Evolutionary conservation across 2,797 vertebrate species (phyloP).

Genomic region (Apogon talboti): DNA sequence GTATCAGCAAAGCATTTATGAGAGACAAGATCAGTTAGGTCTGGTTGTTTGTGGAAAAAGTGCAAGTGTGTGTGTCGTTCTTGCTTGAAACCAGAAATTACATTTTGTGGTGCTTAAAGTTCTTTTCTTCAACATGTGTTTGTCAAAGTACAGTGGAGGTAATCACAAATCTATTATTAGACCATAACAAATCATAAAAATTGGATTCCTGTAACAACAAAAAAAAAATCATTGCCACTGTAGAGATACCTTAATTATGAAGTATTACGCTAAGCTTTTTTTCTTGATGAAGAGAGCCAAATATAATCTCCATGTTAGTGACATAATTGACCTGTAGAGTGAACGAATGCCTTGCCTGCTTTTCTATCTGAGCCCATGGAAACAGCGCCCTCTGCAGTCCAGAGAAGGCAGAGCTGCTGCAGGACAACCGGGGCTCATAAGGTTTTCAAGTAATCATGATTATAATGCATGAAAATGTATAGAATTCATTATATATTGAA

Average conservation of each 20-base stretch:
- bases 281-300: slow-evolving; percentile 51
- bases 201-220: slow-evolving; percentile 9
- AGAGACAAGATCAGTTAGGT: slow-evolving; percentile 12
- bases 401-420: slow-evolving; percentile 21
- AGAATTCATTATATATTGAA: slow-evolving; percentile 62
- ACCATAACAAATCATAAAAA: slow-evolving; percentile 26
- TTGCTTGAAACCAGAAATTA: slow-evolving; percentile 31
- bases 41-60: slow-evolving; percentile 24
- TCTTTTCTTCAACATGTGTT: slow-evolving; percentile 57
- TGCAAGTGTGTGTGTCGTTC: slow-evolving; percentile 37
- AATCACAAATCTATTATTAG: slow-evolving; percentile 24
- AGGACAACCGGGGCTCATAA: slow-evolving; percentile 4
- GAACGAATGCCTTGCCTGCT: slow-evolving; percentile 48
- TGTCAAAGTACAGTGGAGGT: slow-evolving; percentile 37
- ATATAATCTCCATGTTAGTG: slow-evolving; percentile 33
- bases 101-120: slow-evolving; percentile 49
- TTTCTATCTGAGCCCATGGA: slow-evolving; percentile 17
- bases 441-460: slow-evolving; percentile 41
- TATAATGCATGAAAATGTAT: slow-evolving; percentile 67
- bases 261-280: slow-evolving; percentile 19
- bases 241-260: slow-evolving; percentile 30
- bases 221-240: slow-evolving; percentile 35
- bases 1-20: slow-evolving; percentile 11
- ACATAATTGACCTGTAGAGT: slow-evolving; percentile 39
- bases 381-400: slow-evolving; percentile 53